A percentile compares a stretch with the other conserved stretches of the same genome.
These are phyloP conservation scores for Phainopepla nitens DNA, from an alignment of 2,113 vertebrate genomes.

Conservation along the genomic window DNA sequence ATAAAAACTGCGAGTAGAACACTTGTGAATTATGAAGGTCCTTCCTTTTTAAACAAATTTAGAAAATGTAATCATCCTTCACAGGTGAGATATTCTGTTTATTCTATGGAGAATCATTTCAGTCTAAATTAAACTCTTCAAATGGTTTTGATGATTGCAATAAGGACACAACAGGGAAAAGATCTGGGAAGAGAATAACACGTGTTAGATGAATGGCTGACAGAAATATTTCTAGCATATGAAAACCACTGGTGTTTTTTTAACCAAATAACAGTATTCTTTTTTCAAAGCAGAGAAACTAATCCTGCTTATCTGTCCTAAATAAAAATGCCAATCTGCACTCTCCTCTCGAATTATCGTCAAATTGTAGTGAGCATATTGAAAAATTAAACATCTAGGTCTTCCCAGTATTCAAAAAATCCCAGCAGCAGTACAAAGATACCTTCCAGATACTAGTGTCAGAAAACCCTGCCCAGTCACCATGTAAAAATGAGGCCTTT, in stretches of 20 bases:
- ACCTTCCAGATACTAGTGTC: background rate
- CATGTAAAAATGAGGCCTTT: background rate
- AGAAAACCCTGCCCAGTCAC: background rate
- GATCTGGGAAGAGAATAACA: slow-evolving; percentile 55
- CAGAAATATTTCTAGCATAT: slow-evolving; percentile 62
- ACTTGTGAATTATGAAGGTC: slow-evolving; percentile 51
- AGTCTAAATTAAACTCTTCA: slow-evolving; percentile 72
- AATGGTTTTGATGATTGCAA: slow-evolving; percentile 67
- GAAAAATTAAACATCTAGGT: background rate
- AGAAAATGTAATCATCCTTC: slow-evolving; percentile 66
- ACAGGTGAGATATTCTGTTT: slow-evolving; percentile 71
- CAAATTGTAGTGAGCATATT: background rate
- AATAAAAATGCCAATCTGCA: background rate
- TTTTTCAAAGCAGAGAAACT: background rate
- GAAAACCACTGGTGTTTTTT: slow-evolving; percentile 25
- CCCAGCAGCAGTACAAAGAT: background rate
- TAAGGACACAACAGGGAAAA: slow-evolving; percentile 68
- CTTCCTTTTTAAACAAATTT: slow-evolving; percentile 65
- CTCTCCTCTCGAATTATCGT: background rate
- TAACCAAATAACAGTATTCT: slow-evolving; percentile 43
- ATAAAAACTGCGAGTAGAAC: slow-evolving; percentile 25
- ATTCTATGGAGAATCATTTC: slow-evolving; percentile 68
- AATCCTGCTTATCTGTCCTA: background rate
- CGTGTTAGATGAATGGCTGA: slow-evolving; percentile 62
- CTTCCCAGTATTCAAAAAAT: background rate